Evolutionary conservation across 2,113 vertebrate genomes (phyloP), one percentile per base, ranked within the genome.

Genomic region (Sander lucioperca): DNA sequence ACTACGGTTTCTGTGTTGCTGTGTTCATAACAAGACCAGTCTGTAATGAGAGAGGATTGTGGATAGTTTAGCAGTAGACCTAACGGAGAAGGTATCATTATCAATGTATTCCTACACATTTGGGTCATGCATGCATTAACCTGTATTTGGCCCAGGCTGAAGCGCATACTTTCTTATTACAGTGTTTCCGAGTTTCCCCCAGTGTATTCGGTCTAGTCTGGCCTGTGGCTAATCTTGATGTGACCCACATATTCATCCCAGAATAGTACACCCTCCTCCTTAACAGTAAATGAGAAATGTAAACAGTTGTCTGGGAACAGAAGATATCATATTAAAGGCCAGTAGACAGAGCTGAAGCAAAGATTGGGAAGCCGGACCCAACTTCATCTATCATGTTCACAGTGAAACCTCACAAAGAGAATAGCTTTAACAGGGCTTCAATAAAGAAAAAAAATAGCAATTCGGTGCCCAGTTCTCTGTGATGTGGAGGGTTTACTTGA

Each of bases 191-290:
- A 83, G 74, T 71, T 6, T 4, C 77, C 86, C 74, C 53, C 0
- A 47, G 84, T 83, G 82, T 84, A 69, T 88, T 88, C 70, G 69
- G 68, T 81, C 57, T 80, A 23, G 69, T 84, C 77, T 89, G 85
- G 48, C 54, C 73, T 64, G 53, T 43, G 72, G 78, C 83, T 94
- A 80, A 93, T 95, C 89, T 94, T 82, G 70, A 91, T 79, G 45
- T 89, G 89, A 68, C 90, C 92, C 89, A 93, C 79, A 91, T 94
- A 90, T 78, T 56, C 56, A 54, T 85, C 80, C 87, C 71, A 83
- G 89, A 88, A 86, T 89, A 88, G 77, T 87, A 88, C 43, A 74
- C 82, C 78, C 63, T 80, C 30, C 79, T 89, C 50, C 68, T 78
- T 65, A 70, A 64, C 48, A 57, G 62, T 57, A 86, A 88, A 90